phyloP scores from a whole-genome alignment of 2,888 invertebrate species.

The Ctenicera cuprea region DNA sequence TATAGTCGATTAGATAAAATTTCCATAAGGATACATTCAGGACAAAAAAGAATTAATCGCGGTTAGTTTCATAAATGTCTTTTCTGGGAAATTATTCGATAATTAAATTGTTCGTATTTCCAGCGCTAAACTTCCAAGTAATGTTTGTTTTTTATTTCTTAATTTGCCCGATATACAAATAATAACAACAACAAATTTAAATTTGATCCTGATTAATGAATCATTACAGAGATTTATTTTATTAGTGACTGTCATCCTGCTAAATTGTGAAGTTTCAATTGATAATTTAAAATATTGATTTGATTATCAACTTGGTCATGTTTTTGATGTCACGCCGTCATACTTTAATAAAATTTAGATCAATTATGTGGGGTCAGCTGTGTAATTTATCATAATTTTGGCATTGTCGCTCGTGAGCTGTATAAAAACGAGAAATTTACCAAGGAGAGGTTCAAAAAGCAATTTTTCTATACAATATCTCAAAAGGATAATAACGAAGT shows the following conservation, averaged over 20 bases:
- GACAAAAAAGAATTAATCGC: neutral
- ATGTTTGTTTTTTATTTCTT: neutral
- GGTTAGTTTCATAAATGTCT: neutral
- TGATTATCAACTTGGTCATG: neutral
- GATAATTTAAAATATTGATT: constrained; percentile 4
- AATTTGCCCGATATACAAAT: neutral
- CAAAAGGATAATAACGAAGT: too few species aligned
- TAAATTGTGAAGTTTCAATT: neutral
- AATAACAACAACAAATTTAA: neutral
- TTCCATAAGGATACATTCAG: neutral
- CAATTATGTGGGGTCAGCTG: too few species aligned
- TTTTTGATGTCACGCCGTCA: neutral
- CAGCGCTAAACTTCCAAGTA: constrained; percentile 3
- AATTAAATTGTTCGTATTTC: neutral
- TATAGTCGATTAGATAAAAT: neutral
- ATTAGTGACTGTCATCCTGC: neutral
- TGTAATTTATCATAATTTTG: too few species aligned
- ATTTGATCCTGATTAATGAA: neutral
- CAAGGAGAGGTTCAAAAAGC: too few species aligned
- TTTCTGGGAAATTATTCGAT: neutral
- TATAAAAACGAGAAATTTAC: too few species aligned
- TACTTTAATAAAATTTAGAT: too few species aligned
- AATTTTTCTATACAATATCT: too few species aligned
- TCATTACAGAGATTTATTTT: neutral
- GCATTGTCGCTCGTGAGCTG: too few species aligned